A percentile compares a stretch with the other conserved stretches of the same genome.
Evolutionary conservation across 2,113 vertebrate genomes (phyloP).

Genomic region (Megaleporinus macrocephalus): DNA sequence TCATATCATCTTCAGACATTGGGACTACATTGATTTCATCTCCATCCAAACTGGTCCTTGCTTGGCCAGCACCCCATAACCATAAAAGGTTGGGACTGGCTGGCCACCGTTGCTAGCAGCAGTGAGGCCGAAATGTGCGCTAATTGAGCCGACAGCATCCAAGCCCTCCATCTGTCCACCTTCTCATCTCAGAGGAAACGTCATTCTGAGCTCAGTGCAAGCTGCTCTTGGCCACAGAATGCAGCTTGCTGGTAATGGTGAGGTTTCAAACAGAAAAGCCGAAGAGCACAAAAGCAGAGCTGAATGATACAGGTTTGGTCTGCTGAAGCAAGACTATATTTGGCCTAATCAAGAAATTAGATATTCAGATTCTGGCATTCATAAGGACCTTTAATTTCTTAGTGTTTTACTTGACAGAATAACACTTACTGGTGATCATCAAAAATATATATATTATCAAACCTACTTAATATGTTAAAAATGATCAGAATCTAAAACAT

Average conservation of each 20-base stretch:
- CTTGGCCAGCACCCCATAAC: constrained; percentile 44
- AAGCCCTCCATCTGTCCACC: constrained; percentile 60
- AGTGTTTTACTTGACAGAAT: neutral
- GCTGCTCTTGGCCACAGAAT: constrained; percentile 49
- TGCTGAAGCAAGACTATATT: constrained; percentile 1
- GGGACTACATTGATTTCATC: constrained; percentile 19
- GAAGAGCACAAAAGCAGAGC: constrained; percentile 19
- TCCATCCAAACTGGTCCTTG: constrained; percentile 27
- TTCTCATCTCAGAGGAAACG: constrained; percentile 56
- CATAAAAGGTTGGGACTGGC: constrained; percentile 57
- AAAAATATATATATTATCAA: neutral
- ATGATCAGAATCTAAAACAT: neutral
- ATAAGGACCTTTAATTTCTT: neutral
- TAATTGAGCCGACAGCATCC: constrained; percentile 61
- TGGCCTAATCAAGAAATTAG: constrained; percentile 15
- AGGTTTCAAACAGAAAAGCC: constrained; percentile 22
- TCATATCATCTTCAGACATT: constrained; percentile 6
- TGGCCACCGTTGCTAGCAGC: constrained; percentile 52
- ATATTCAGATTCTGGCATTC: neutral
- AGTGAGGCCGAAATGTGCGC: constrained; percentile 54
- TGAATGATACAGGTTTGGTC: neutral
- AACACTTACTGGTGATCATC: neutral
- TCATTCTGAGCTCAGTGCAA: constrained; percentile 57
- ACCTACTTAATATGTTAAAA: too few relatives aligned
- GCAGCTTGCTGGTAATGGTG: constrained; percentile 40